These are phyloP conservation scores for Labeo rohita DNA, from an alignment of 2,113 vertebrate genomes.

Conservation along the genomic window DNA sequence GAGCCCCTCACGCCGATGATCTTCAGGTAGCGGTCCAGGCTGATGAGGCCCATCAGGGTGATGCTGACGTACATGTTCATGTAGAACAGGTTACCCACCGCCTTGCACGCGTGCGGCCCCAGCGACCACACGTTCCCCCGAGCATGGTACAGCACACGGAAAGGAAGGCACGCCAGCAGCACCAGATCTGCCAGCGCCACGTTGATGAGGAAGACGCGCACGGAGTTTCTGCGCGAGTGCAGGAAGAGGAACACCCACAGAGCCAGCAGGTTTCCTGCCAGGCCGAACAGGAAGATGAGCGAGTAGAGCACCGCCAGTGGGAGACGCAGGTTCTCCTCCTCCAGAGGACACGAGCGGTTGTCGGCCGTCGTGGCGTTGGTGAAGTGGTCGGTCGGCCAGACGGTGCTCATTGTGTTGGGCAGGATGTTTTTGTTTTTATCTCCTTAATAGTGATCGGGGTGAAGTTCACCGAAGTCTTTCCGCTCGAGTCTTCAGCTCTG, in stretches of 20 bases:
- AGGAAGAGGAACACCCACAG: slow-evolving; percentile 86
- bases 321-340: slow-evolving; percentile 69
- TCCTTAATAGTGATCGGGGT: neutral
- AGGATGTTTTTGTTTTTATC: neutral
- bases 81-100: slow-evolving; percentile 88
- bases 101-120: slow-evolving; percentile 75
- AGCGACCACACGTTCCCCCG: slow-evolving; percentile 78
- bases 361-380: neutral
- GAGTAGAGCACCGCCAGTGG: slow-evolving; percentile 78
- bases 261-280: slow-evolving; percentile 83
- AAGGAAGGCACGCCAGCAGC: slow-evolving; percentile 86
- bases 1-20: slow-evolving; percentile 70
- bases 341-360: slow-evolving; percentile 41
- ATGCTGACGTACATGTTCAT: slow-evolving; percentile 98
- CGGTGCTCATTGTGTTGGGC: slow-evolving; percentile 9
- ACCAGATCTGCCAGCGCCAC: slow-evolving; percentile 88
- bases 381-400: neutral
- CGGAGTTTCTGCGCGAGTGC: slow-evolving; percentile 85
- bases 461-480: neutral
- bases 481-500: neutral
- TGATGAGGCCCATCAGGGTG: slow-evolving; percentile 87
- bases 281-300: slow-evolving; percentile 83
- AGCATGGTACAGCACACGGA: slow-evolving; percentile 85
- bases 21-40: slow-evolving; percentile 89
- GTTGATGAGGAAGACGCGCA: slow-evolving; percentile 90